A percentile compares a stretch with the other conserved stretches of the same genome.
These are phyloP conservation scores for Pseudorectes ferrugineus DNA, from an alignment of 2,113 vertebrate genomes.

Conservation along the genomic window DNA sequence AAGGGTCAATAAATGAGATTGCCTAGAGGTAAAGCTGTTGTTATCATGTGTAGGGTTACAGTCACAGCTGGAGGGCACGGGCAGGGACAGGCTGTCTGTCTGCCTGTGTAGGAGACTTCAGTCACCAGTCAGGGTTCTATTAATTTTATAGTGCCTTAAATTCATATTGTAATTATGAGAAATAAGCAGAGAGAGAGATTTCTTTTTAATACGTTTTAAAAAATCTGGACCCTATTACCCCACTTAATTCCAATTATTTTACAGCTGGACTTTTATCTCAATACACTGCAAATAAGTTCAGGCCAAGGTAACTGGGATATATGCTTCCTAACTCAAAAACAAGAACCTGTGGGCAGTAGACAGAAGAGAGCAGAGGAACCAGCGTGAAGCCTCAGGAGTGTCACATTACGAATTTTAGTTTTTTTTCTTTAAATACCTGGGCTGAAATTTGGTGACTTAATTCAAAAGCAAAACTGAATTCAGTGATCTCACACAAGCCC, in stretches of 20 bases:
- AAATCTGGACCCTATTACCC: constrained; percentile 49
- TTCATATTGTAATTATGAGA: constrained; percentile 29
- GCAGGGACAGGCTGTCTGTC: constrained; percentile 47
- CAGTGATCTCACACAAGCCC: background rate
- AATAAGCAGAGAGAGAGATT: background rate
- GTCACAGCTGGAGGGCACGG: constrained; percentile 18
- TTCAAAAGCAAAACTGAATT: background rate
- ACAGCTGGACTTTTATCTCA: background rate
- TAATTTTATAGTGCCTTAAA: constrained; percentile 51
- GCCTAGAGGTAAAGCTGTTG: background rate
- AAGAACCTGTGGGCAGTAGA: background rate
- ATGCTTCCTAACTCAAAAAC: background rate
- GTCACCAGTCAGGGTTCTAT: constrained; percentile 10
- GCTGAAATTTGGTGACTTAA: background rate
- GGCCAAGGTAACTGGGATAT: background rate
- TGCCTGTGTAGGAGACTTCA: constrained; percentile 25
- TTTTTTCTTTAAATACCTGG: background rate
- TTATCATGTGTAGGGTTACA: constrained; percentile 15
- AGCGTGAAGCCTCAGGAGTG: background rate
- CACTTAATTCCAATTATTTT: background rate
- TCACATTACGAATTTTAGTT: background rate
- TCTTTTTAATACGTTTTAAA: constrained; percentile 13
- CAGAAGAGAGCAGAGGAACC: background rate
- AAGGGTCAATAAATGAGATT: constrained; percentile 49
- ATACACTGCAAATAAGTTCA: background rate